These are phyloP conservation scores for Rhombomys opimus DNA, from an alignment of 2,113 vertebrate species.

Conservation along the genomic window DNA sequence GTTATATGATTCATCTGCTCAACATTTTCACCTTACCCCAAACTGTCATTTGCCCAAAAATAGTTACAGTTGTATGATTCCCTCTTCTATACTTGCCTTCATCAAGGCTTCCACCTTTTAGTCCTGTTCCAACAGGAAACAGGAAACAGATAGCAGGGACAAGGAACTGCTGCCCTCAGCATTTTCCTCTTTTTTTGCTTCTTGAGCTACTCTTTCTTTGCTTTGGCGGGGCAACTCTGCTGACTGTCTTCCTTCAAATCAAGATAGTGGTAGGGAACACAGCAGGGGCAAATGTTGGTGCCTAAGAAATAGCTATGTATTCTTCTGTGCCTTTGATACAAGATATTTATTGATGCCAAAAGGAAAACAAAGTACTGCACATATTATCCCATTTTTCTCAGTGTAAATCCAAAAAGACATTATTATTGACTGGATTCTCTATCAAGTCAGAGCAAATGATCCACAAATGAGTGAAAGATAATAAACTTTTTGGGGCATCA, in stretches of 20 bases:
- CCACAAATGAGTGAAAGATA: conserved; percentile 31
- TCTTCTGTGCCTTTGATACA: background rate
- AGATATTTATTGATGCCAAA: conserved; percentile 35
- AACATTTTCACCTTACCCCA: background rate
- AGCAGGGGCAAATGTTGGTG: background rate
- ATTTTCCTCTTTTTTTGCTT: background rate
- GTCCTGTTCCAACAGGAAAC: background rate
- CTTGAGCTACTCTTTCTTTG: background rate
- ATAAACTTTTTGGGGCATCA: conserved; percentile 67
- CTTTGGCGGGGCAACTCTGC: background rate
- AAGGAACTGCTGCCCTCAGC: background rate
- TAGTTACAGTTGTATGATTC: conserved; percentile 35
- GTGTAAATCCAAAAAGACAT: conserved; percentile 67
- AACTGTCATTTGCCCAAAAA: conserved; percentile 55
- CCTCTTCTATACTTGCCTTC: background rate
- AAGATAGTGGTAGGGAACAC: too few species aligned
- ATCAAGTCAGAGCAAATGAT: conserved; percentile 65
- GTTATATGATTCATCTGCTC: background rate
- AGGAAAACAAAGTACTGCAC: conserved; percentile 51
- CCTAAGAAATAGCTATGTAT: background rate
- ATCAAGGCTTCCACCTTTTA: conserved; percentile 2
- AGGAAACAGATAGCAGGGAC: accelerated
- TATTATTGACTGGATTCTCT: conserved; percentile 68
- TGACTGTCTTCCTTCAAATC: background rate
- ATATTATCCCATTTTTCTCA: conserved; percentile 58